phyloP scores from a whole-genome alignment of 2,797 vertebrate species.

The Halcyon leucocephala region DNA sequence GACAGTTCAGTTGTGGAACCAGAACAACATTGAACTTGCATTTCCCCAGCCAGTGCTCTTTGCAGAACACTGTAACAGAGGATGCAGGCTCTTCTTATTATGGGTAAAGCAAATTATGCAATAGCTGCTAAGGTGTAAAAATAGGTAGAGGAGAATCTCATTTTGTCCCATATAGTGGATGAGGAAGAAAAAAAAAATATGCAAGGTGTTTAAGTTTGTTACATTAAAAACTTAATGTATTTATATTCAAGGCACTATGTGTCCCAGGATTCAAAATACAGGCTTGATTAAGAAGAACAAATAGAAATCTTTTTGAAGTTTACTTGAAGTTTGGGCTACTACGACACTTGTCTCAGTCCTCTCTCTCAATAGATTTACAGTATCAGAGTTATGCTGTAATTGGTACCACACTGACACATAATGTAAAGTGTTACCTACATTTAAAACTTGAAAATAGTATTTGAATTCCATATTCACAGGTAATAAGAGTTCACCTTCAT shows the following conservation, averaged over 20 bases:
- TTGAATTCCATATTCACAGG: constrained; percentile 76
- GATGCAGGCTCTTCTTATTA: not conserved
- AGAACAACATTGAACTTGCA: not conserved
- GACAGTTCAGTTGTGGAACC: not conserved
- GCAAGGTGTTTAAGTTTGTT: not conserved
- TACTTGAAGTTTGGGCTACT: not conserved
- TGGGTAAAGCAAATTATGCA: not conserved
- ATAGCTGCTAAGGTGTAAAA: not conserved
- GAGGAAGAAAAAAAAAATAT: not conserved
- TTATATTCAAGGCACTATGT: not conserved
- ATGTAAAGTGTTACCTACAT: constrained; percentile 75
- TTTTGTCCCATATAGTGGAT: not conserved
- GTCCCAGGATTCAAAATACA: not conserved
- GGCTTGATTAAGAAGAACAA: not conserved
- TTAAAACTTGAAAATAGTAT: constrained; percentile 79
- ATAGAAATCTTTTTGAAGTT: constrained; percentile 6
- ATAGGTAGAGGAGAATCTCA: not conserved
- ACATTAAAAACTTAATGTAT: not conserved
- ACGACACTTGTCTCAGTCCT: not conserved
- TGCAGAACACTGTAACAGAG: not conserved
- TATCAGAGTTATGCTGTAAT: constrained; percentile 61
- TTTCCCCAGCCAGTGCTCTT: not conserved
- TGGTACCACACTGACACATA: constrained; percentile 71
- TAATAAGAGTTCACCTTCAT: constrained; percentile 72
- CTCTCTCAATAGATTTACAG: constrained; percentile 32